Conservation (phyloP, 2,797 vertebrate genomes). For the Psittacula echo region DNA sequence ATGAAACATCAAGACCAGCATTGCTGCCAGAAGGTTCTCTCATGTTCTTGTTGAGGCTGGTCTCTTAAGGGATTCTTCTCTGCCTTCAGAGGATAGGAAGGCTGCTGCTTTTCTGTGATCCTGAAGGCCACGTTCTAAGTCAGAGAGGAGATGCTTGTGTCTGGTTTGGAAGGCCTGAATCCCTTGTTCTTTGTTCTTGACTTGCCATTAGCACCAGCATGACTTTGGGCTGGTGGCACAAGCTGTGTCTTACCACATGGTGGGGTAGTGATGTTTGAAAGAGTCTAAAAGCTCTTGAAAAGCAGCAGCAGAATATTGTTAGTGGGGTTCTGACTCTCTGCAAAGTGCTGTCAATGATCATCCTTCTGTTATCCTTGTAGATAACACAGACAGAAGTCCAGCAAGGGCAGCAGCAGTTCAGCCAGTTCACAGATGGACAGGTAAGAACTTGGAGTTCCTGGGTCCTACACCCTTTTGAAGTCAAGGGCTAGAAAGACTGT, state of each 20-base stretch:
- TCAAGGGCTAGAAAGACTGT: not conserved
- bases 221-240: not conserved
- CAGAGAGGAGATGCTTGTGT: not conserved
- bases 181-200: not conserved
- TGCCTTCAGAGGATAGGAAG: slow-evolving; percentile 30
- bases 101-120: not conserved
- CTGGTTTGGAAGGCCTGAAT: not conserved
- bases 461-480: fast-evolving
- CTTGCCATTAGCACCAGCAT: not conserved
- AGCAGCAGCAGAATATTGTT: slow-evolving; percentile 20
- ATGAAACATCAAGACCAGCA: not conserved
- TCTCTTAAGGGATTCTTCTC: slow-evolving; percentile 36
- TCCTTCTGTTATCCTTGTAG: slow-evolving; percentile 74
- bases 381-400: slow-evolving; percentile 96
- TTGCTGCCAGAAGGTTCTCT: slow-evolving; percentile 23
- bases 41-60: slow-evolving; percentile 23
- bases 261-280: not conserved
- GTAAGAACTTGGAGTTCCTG: slow-evolving; percentile 65
- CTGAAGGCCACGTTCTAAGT: not conserved
- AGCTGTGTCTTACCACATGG: not conserved
- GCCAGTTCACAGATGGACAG: slow-evolving; percentile 99
- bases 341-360: not conserved
- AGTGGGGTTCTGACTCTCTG: slow-evolving; percentile 38
- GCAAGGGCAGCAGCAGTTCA: slow-evolving; percentile 97
- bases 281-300: not conserved